Percentiles rank a stretch among this genome's conserved stretches.
phyloP scores from a whole-genome alignment of 2,797 vertebrate species.

The Molossus molossus region DNA sequence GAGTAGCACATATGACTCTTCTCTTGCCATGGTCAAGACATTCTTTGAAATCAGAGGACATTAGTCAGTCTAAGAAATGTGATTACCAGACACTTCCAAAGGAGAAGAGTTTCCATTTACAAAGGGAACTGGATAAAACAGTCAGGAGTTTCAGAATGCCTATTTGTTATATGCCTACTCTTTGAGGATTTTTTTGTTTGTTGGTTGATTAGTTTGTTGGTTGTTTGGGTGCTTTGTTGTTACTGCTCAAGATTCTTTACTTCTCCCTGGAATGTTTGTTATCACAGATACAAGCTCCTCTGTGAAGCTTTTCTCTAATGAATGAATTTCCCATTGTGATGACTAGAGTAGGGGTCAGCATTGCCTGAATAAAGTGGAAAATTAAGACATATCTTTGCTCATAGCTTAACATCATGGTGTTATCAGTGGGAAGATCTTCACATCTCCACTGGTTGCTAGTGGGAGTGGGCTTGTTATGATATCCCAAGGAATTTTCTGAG shows the following conservation, averaged over 20 bases:
- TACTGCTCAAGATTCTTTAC: neutral
- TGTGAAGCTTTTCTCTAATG: neutral
- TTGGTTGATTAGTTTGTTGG: neutral
- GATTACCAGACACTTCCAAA: neutral
- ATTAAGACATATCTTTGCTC: neutral
- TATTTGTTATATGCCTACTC: neutral
- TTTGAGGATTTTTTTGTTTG: neutral
- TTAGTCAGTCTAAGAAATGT: neutral
- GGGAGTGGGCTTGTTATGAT: neutral
- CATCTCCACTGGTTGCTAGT: neutral
- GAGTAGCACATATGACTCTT: neutral
- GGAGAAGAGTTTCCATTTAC: neutral
- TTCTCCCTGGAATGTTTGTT: neutral
- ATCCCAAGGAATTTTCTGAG: neutral
- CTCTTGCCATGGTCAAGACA: neutral
- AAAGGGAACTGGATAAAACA: neutral
- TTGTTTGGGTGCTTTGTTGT: neutral
- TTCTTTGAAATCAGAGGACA: neutral
- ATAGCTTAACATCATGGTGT: neutral
- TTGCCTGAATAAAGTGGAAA: neutral
- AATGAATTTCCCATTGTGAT: neutral
- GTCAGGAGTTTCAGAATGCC: neutral
- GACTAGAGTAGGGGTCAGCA: neutral
- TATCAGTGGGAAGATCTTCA: neutral
- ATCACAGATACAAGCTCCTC: neutral